Evolutionary conservation across 2,797 vertebrate genomes (phyloP), one percentile per base, ranked within the genome.

Genomic region (Tamandua tetradactyla): DNA sequence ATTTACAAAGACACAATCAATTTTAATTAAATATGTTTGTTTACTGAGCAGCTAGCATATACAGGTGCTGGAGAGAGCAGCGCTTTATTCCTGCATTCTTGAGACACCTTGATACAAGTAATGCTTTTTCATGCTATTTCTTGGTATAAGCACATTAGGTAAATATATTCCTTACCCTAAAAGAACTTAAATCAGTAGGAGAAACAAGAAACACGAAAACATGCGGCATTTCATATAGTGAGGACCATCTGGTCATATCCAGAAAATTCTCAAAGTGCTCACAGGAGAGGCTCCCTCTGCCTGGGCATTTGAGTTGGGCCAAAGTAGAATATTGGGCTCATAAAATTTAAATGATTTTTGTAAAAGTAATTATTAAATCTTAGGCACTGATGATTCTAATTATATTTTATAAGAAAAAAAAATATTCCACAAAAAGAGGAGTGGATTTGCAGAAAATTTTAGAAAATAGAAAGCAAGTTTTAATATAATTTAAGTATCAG

Each of bases 401-500:
- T 86, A 57, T 91, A 10, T 66, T 90, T 66, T 78, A 72, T 79
- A 74, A 69, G 35, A 69, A 91, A 44, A 74, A 61, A n/a, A 71
- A 81, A 14, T 32, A 91, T 49, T 42, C 3, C 20, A 86, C 69
- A 93, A 75, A 83, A n/a, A 83, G 2, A 47, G 7, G 40, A 61
- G 25, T 71, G 44, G 37, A 88, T 91, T 80, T 83, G 13, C 37
- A 78, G 76, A 78, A 80, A 52, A 30, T 76, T 71, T 95, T 59
- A 40, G 61, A 64, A 35, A 80, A 55, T 78, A 66, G 27, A 74
- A 85, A 75, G 37, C 35, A 92, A 62, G 75, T 79, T 83, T 79
- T 74, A n/a, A 88, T 87, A 69, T 62, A 69, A 79, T 92, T 82
- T 88, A 86, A 87, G 20, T 23, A 22, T 89, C 23, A 20, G 7